Base-by-base conservation (phyloP, 1,140 invertebrate genomes). In the Latrodectus geometricus region DNA sequence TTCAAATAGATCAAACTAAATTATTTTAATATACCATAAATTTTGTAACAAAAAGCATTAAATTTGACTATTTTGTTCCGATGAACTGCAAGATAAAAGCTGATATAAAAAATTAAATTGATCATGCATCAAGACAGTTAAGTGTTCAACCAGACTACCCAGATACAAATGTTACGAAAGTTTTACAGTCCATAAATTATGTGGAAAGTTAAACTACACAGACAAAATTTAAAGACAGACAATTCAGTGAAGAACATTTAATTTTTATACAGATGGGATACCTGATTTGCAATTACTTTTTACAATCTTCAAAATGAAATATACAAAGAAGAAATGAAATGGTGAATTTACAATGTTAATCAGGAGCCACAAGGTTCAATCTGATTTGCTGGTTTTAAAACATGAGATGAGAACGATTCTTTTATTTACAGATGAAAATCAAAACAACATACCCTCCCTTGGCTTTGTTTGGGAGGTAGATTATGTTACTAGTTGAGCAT, bases 371-470 rank as follows among this genome's bases (percentile, higher is more conserved):
- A 79, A 87, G 77, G 50, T 20, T 78, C 21, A 54, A 74, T 61
- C 49, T 50, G 65, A 83, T 54, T 15, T 7, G 70, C 52, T 74
- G 85, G 21, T 80, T 56, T n/a, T 81, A 21, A 81, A 81, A 52
- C 52, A 69, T 81, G 66, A 72, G 68, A 72, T 70, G 65, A 80
- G 17, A 61, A 77, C 68, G 83, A 78, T 73, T 65, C 8, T 49
- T 15, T 73, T 49, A 87, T 87, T 21, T 87, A 87, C 85, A 87
- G 56, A 87, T 87, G 85, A 87, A 79, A 49, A 87, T 48, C 48
- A 49, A 68, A 49, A 79, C 61, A 80, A 72, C 35, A 35, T 61
- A 52, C 20, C 49, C 61, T 48, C 17, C 73, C 70, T 87, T 79
- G 68, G 49, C 76, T 80, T 23, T 80, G 66, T 15, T n/a, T 9